Evolutionary conservation across 2,113 vertebrate species (phyloP), one percentile per base, ranked within the genome.

Genomic region (Sialia sialis): DNA sequence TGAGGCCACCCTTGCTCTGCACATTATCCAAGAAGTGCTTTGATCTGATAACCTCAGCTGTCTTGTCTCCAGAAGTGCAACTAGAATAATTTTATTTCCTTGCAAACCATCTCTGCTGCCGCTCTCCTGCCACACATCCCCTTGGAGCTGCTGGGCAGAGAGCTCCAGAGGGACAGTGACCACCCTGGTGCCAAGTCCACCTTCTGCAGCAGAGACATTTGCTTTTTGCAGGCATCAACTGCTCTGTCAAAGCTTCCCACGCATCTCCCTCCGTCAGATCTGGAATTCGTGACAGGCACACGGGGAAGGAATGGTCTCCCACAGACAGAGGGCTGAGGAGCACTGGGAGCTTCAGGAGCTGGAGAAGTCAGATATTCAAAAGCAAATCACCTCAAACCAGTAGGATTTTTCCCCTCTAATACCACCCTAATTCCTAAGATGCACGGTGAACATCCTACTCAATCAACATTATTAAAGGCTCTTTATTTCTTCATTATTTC

Each of bases 71-170:
- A 25, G 54, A 69, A 60, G 12, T 8, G 4, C 8, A 55, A 46
- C 25, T 32, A 48, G 0, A 21, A 59, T 25, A 1, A 8, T 60
- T 59, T 46, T 6, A 63, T 32, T 14, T 25, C 26, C 48, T 8
- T 4, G 16, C 34, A 59, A 74, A 38, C 4, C 6, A 6, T 7
- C 36, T 55, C 66, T 60, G 32, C 19, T 4, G 0, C 43, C 25
- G 34, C 49, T 80, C 32, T 64, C 18, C 23, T n/a, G 44, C 39
- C 44, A 4, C 36, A 3, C 0, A 0, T 39, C 21, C 34, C 11
- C 32, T 29, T 4, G 0, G 27, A 87, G 39, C 46, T 55, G 30
- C 9, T 10, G 52, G 60, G 23, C 43, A 74, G 79, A 29, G 54
- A 44, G 4, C 4, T 72, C n/a, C 48, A 43, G 20, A 17, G 52